Conservation (phyloP, 2,888 invertebrate species). For the Campopleginae sp. region DNA sequence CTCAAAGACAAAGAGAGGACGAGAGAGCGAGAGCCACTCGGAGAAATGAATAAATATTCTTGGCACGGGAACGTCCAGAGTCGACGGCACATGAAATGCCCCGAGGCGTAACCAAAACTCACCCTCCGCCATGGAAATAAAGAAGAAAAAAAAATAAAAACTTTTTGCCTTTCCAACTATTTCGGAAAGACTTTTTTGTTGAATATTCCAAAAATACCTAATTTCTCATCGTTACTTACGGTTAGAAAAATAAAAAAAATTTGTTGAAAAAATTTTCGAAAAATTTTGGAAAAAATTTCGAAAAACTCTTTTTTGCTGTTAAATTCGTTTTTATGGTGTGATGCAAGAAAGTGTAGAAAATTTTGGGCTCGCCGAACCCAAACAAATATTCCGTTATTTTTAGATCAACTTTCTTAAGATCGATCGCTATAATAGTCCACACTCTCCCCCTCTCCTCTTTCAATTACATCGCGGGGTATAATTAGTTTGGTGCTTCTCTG, state of each 20-base stretch:
- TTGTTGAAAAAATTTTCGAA: too few species aligned
- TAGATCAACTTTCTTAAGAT: background rate
- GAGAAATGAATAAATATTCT: slow-evolving; percentile 63
- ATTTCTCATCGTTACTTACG: background rate
- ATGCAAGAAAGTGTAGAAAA: background rate
- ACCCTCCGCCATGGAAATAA: slow-evolving; percentile 46
- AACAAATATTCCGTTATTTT: background rate
- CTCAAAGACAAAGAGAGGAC: slow-evolving; percentile 16
- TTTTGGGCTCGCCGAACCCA: background rate
- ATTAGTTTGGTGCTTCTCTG: slow-evolving; percentile 54
- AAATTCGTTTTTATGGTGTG: too few species aligned
- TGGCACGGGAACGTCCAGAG: slow-evolving; percentile 60
- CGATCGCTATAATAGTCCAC: background rate
- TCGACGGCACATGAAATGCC: slow-evolving; percentile 61
- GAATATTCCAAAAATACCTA: slow-evolving; percentile 41
- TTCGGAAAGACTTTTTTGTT: slow-evolving; percentile 41
- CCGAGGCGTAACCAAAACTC: slow-evolving; percentile 64
- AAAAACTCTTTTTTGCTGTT: too few species aligned
- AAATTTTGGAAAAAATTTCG: too few species aligned
- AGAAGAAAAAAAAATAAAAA: slow-evolving; percentile 34
- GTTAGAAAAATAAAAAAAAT: too few species aligned
- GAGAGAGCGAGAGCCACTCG: slow-evolving; percentile 6
- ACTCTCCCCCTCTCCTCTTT: background rate
- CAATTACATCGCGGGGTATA: slow-evolving; percentile 58
- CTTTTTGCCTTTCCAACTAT: slow-evolving; percentile 27